These are phyloP conservation scores for Astreopora myriophthalma DNA, from an alignment of 64 coral and sea anemone genomes.

Conservation along the genomic window DNA sequence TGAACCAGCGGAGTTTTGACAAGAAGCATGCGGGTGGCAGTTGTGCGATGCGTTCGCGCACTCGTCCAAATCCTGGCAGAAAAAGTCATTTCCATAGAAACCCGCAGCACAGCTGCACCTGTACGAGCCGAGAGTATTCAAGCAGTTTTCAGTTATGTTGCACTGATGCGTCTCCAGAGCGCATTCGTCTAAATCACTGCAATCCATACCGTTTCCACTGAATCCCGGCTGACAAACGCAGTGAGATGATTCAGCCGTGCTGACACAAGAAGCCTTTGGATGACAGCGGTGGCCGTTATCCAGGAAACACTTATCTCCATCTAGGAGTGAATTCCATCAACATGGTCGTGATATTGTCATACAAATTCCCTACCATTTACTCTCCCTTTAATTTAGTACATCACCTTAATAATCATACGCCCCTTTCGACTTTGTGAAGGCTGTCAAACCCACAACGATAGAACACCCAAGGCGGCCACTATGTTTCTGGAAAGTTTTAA, in stretches of 20 bases:
- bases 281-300: not conserved
- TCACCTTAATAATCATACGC: no score
- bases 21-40: conserved; percentile 9
- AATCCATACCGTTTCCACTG: conserved; percentile 8
- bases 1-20: conserved; percentile 28
- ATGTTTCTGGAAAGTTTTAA: no score
- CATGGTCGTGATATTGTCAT: not conserved
- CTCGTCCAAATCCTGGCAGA: conserved; percentile 27
- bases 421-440: no score
- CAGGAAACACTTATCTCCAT: not conserved
- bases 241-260: not conserved
- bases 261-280: conserved; percentile 10
- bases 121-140: conserved; percentile 16
- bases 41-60: not conserved
- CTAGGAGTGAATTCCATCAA: not conserved
- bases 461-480: no score
- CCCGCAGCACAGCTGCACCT: conserved; percentile 31
- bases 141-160: not conserved
- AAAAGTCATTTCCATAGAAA: not conserved
- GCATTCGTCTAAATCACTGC: conserved; percentile 35
- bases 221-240: conserved; percentile 38
- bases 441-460: no score
- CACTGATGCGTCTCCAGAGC: not conserved
- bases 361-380: no score
- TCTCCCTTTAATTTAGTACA: no score